These are phyloP conservation scores for Globodera rostochiensis DNA, from an alignment of 1,140 invertebrate species.

Conservation along the genomic window DNA sequence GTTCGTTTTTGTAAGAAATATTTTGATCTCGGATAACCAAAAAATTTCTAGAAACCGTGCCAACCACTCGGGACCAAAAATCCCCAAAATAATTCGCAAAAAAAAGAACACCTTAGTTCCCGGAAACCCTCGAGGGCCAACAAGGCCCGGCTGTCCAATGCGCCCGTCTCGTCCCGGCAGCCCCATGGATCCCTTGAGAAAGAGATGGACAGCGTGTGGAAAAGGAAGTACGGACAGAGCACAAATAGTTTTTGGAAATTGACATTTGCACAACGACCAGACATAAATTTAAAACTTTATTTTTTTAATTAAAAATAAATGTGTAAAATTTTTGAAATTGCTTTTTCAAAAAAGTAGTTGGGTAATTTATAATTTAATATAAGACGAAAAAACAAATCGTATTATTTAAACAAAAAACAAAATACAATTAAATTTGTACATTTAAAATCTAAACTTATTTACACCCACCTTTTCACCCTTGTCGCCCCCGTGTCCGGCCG, in stretches of 20 bases:
- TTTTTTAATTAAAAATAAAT: background rate
- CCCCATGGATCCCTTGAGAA: constrained; percentile 45
- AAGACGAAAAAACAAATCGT: too few species aligned
- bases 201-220: constrained; percentile 4
- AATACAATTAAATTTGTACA: constrained; percentile 23
- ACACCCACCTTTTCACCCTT: constrained; percentile 50
- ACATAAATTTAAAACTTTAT: too few species aligned
- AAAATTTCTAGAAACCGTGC: too few species aligned
- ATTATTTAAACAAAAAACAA: too few species aligned
- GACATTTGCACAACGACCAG: too few species aligned
- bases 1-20: too few species aligned
- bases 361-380: too few species aligned
- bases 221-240: constrained; percentile 15
- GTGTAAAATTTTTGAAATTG: constrained; percentile 21
- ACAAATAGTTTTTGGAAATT: background rate
- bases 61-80: background rate
- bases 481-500: constrained; percentile 50
- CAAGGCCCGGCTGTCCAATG: constrained; percentile 37
- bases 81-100: background rate
- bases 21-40: too few species aligned
- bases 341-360: too few species aligned
- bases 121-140: constrained; percentile 47
- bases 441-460: background rate
- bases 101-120: constrained; percentile 49
- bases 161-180: constrained; percentile 45